Evolutionary conservation across 2,797 vertebrate genomes (phyloP), one percentile per base, ranked within the genome.

Genomic region (Mastacembelus armatus): DNA sequence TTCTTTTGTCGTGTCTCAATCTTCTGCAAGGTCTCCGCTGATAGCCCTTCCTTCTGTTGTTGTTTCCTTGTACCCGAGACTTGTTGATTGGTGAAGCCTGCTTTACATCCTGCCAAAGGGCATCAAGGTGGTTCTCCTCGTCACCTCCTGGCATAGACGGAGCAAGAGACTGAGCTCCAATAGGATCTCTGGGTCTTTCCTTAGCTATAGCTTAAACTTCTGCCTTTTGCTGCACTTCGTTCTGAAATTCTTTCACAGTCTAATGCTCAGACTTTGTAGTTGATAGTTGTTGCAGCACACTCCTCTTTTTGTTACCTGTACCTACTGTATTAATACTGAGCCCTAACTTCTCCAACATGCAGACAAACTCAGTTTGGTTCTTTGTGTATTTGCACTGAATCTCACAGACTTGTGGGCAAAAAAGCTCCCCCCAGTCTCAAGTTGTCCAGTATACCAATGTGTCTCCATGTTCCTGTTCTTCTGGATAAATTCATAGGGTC

Each of bases 21-120:
- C 29, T 61, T 62, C 51, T 62, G 71, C 29, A 7, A 44, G 61
- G 52, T 73, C 38, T 38, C 56, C 48, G 61, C 65, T 76, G 59
- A 77, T 74, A 77, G 65, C 65, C 65, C 18, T 70, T 54, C 68
- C 61, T 43, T 57, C 35, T 54, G 57, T 70, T 61, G 62, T 71
- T 47, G 65, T 80, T 77, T 77, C 59, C 65, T 61, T 47, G 22
- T 51, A 21, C 38, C 65, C 57, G 42, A 26, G 4, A 27, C 22
- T 55, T 18, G 55, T 24, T 55, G 42, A 72, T 56, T 30, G 27
- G 49, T 68, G 45, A 71, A 58, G 22, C 39, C 45, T 27, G 47
- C 16, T 65, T 52, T 12, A 56, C 67, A 67, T 75, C 72, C 62
- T 72, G 66, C 15, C 30, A 22, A 15, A 60, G 36, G 49, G 62